Evolutionary conservation across 2,888 invertebrate species (phyloP), one percentile per base, ranked within the genome.

Genomic region (Caenorhabditis macrosperma): DNA sequence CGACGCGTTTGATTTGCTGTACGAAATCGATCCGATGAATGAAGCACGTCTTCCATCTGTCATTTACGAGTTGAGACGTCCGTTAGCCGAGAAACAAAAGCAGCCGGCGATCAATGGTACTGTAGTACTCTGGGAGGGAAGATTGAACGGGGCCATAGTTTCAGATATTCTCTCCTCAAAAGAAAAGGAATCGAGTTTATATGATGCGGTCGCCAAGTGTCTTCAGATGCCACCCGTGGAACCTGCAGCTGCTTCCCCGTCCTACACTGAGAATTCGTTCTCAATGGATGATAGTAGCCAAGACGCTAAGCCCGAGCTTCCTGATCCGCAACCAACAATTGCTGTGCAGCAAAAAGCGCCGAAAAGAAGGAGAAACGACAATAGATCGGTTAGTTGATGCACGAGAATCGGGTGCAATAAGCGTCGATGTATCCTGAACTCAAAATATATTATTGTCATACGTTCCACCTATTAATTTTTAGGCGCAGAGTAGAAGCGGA

Each of bases 1-100:
- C 91, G 93, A 94, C 86, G 94, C 95, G 78, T 92, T 95, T 91
- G 93, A 94, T 80, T 95, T 95, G 90, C 93, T 97, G 81, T 97
- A 97, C 92, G 85, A 85, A 38, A 76, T 82, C 9, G 81, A 83
- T 52, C 80, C 78, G 46, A 85, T 85, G 85, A 84, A 78, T 20
- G 85, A 86, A 54, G 59, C 78, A 9, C 63, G 77, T 24, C 80
- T 86, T 0, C 86, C 85, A 4, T 64, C 76, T 1, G 33, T 63
- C 10, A 79, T 81, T 5, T 76, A 83, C 61, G 85, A 86, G 1
- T 59, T 83, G 6, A 63, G 72, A 59, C 71, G 82, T 12, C 86
- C 86, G 48, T 72, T 84, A 26, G 55, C 59, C 30, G 81, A 82
- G 59, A 76, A 78, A n/a, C 74, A 55, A 35, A 78, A 78, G 28